Evolutionary conservation across 2,888 invertebrate species (phyloP), one percentile per base, ranked within the genome.

Genomic region (Dasypolia templi): DNA sequence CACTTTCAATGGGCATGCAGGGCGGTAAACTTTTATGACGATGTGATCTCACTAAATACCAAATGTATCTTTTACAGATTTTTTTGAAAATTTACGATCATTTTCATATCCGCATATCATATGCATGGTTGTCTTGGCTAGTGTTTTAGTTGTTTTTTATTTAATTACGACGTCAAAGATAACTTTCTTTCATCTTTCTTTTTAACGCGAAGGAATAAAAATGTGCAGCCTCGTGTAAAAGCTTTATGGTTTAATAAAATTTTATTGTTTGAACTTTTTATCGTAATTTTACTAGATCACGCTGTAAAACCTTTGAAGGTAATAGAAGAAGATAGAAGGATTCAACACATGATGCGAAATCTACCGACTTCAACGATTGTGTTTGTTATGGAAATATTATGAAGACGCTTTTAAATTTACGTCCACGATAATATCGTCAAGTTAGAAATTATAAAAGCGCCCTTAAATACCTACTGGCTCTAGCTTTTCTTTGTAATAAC

Each of bases 1-100:
- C 90, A 90, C 91, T 91, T 91, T 89, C 86, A 89, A 89, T 90
- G 89, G 89, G 89, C 87, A 90, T 89, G 91, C 91, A 89, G 87
- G 88, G 87, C 90, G 87, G 87, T 94, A 94, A 94, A 94, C 78
- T 94, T 94, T 94, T 92, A 94, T 90, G 90, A 92, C 88, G 85
- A 88, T 89, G 91, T 91, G 90, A 91, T 90, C 90, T 90, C 89
- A 89, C 86, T 90, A 89, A 91, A 91, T 90, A 83, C 82, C 81
- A 85, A 81, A 84, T 84, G 82, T 77, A 85, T 78, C 80, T 81
- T 82, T 81, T 81, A 75, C 81, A 80, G 67, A 65, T 63, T 76
- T 80, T 58, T 84, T 75, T 75, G 73, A 35, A 39, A 74, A 82
- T 87, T 87, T 81, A 86, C 71, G 82, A 84, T 74, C 71, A 70